Percentiles rank a stretch among this genome's conserved stretches.
Evolutionary conservation across 2,113 vertebrate species (phyloP).

Genomic region (Rattus rattus): DNA sequence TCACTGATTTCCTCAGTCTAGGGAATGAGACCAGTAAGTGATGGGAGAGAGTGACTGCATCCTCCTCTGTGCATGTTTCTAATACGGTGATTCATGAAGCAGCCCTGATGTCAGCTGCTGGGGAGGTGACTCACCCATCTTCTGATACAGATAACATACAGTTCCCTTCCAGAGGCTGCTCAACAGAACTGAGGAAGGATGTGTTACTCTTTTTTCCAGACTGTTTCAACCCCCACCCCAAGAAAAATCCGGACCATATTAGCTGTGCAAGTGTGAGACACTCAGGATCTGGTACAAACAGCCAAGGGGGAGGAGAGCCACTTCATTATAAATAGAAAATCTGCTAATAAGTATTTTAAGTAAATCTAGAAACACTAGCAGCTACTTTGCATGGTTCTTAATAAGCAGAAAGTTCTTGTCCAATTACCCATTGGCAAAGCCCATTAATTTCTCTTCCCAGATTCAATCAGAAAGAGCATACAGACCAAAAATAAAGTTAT

Average conservation of each 20-base stretch:
- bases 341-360: background rate
- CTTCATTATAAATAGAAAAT: conserved; percentile 40
- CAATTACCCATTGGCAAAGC: conserved; percentile 36
- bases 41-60: conserved; percentile 46
- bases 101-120: conserved; percentile 14
- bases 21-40: conserved; percentile 34
- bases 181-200: conserved; percentile 37
- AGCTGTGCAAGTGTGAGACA: background rate
- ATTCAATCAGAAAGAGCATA: background rate
- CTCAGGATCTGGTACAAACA: background rate
- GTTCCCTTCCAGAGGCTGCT: conserved; percentile 42
- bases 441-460: background rate
- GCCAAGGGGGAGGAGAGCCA: background rate
- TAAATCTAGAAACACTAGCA: background rate
- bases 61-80: background rate
- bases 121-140: conserved; percentile 36
- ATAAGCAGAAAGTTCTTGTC: conserved; percentile 40
- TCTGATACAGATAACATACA: conserved; percentile 18
- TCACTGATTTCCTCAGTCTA: background rate
- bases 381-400: conserved; percentile 29
- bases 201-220: conserved; percentile 22
- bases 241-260: background rate
- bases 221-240: background rate
- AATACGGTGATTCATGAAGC: conserved; percentile 59
- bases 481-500: background rate